Percentiles rank a stretch among this genome's conserved stretches.
These are phyloP conservation scores for Platyscapa corneri DNA, from an alignment of 1,140 invertebrate species.

Conservation along the genomic window DNA sequence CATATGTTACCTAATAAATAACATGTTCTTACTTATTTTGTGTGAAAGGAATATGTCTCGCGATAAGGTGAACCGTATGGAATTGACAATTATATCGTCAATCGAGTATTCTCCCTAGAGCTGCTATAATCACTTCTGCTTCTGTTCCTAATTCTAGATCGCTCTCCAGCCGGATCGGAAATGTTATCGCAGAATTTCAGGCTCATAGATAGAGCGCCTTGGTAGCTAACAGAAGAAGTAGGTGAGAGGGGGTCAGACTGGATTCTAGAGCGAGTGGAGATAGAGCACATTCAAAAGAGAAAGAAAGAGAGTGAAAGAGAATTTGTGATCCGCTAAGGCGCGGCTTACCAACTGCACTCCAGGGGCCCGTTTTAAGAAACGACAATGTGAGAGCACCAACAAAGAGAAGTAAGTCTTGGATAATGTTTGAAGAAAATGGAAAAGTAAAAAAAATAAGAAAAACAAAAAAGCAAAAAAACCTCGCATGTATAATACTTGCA, in stretches of 20 bases:
- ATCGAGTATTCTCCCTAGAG: background rate
- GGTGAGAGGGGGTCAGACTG: background rate
- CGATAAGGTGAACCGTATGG: background rate
- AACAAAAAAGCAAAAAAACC: background rate
- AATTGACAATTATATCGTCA: background rate
- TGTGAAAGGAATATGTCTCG: background rate
- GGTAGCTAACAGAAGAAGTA: background rate
- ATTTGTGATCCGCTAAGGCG: conserved; percentile 10
- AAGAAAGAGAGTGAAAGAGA: background rate
- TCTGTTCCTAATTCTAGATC: background rate
- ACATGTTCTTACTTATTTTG: too few relatives aligned
- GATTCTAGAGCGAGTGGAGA: conserved; percentile 32
- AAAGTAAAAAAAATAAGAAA: background rate
- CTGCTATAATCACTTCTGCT: background rate
- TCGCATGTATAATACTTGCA: too few relatives aligned
- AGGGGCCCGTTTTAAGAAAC: background rate
- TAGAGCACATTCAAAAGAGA: background rate
- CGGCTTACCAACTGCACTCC: background rate
- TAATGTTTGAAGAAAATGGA: background rate
- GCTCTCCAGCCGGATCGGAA: background rate
- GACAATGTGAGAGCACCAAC: background rate
- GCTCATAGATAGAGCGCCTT: conserved; percentile 40
- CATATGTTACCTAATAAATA: too few relatives aligned
- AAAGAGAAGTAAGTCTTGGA: background rate
- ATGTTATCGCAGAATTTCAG: conserved; percentile 53